Conservation (phyloP, 2,888 invertebrate species). For the Limnephilus auricula region DNA sequence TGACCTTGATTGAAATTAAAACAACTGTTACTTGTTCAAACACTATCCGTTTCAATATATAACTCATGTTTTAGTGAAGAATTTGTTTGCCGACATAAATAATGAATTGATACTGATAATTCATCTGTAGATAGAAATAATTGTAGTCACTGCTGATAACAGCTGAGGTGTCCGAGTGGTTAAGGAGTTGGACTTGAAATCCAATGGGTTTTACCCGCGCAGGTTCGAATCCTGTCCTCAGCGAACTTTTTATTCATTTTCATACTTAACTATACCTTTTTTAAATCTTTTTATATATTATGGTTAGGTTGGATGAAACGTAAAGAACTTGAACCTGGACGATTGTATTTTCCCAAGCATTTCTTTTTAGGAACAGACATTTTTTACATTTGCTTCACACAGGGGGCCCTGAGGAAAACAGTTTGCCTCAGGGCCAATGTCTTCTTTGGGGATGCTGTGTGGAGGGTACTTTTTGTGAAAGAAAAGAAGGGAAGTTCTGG, state of each 20-base stretch:
- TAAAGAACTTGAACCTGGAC: no score
- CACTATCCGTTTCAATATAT: background rate
- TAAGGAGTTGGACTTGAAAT: conserved; percentile 68
- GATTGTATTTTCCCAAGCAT: no score
- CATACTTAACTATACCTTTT: background rate
- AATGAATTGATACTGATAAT: background rate
- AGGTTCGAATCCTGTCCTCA: conserved; percentile 79
- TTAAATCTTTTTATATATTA: background rate
- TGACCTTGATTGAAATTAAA: no score
- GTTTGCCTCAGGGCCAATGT: no score
- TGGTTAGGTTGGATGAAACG: no score
- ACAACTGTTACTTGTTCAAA: background rate
- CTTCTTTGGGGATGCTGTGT: no score
- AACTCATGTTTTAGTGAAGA: background rate
- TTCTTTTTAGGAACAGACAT: no score
- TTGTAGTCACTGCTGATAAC: background rate
- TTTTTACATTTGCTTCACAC: no score
- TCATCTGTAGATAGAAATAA: background rate
- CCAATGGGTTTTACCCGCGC: conserved; percentile 79
- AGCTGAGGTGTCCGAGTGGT: conserved; percentile 67
- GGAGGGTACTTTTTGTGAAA: no score
- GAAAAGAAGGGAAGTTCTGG: no score
- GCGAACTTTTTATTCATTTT: conserved; percentile 67
- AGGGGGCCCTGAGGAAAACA: no score
- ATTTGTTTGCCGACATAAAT: no score